Evolutionary conservation across 2,888 invertebrate genomes (phyloP).

Genomic region (Siphlonurus alternatus): DNA sequence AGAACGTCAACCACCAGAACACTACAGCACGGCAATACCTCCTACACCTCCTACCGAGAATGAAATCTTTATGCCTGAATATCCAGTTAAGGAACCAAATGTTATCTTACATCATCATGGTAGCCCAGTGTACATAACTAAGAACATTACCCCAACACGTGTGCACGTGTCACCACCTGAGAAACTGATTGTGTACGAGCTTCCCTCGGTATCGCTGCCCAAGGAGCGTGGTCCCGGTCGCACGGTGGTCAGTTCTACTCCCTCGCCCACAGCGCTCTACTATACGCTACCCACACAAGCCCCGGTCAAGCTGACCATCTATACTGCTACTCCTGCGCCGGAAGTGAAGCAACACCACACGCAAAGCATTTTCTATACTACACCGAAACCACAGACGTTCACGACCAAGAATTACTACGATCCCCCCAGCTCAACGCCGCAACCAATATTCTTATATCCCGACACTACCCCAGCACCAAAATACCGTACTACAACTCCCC

Average conservation of each 20-base stretch:
- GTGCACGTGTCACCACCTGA: not conserved
- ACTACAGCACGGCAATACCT: not conserved
- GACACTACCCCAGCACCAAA: not conserved
- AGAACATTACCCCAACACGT: not conserved
- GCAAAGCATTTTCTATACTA: not conserved
- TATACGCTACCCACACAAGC: not conserved
- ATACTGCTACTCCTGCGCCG: not conserved
- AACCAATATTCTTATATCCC: not conserved
- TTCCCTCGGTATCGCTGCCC: not conserved
- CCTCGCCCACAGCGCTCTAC: not conserved
- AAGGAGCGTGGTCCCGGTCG: not conserved
- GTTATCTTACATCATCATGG: not conserved
- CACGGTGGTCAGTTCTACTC: not conserved
- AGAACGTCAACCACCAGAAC: conserved; percentile 17
- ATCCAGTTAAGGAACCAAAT: not conserved
- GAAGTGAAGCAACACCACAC: not conserved
- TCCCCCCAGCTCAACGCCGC: not conserved
- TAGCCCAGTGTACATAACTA: not conserved
- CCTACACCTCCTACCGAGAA: not conserved
- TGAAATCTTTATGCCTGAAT: not conserved
- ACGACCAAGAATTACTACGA: not conserved
- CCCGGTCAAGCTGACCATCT: not conserved
- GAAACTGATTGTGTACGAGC: not conserved
- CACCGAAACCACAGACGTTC: not conserved
- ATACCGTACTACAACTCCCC: not conserved